phyloP scores from a whole-genome alignment of 64 coral and sea anemone genomes.

The Platygyra sinensis region DNA sequence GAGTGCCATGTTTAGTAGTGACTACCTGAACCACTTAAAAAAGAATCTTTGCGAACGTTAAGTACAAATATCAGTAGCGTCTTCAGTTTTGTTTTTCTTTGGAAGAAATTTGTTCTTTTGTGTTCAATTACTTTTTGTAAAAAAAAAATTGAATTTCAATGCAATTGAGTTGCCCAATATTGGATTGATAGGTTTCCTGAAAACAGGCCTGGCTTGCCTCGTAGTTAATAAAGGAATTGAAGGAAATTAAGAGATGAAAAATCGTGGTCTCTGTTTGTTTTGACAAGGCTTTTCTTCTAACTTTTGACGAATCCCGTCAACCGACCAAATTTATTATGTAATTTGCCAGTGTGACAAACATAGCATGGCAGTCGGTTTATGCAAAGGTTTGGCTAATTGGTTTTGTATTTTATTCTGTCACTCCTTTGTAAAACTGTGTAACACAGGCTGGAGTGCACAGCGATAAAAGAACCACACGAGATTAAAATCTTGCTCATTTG shows the following conservation, averaged over 20 bases:
- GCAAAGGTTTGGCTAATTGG: constrained; percentile 45
- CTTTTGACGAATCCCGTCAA: background rate
- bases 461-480: constrained; percentile 29
- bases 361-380: background rate
- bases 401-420: constrained; percentile 5
- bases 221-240: constrained; percentile 1
- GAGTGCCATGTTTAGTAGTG: background rate
- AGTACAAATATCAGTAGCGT: background rate
- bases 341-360: background rate
- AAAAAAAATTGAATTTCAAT: background rate
- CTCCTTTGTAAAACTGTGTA: constrained; percentile 16
- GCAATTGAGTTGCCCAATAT: background rate
- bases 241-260: background rate
- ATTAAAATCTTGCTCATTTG: constrained; percentile 39
- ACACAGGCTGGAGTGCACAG: background rate
- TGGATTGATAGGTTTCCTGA: background rate
- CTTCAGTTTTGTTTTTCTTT: background rate
- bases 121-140: background rate
- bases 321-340: background rate
- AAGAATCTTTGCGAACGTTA: background rate
- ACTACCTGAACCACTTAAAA: background rate
- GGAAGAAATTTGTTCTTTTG: background rate
- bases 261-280: constrained; percentile 8
- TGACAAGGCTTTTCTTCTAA: background rate
- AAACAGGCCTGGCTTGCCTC: background rate